Conservation (phyloP, 2,888 invertebrate genomes). For the Diogma glabrata region DNA sequence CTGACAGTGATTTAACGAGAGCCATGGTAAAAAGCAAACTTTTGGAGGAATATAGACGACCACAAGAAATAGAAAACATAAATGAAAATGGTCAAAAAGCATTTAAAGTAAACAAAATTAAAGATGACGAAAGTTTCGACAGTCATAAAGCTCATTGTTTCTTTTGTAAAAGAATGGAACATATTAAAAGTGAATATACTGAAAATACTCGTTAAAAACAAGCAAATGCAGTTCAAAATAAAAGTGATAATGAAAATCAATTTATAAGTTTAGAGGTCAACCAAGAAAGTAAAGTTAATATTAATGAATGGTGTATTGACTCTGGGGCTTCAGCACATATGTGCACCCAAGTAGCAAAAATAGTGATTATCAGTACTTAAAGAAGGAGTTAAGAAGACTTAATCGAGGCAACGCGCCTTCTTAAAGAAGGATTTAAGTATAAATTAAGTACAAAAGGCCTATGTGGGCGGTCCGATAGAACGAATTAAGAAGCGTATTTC, state of each 20-base stretch:
- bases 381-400: too few relatives aligned
- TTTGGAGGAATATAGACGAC: slow-evolving; percentile 14
- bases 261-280: neutral
- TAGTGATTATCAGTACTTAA: too few relatives aligned
- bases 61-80: slow-evolving; percentile 11
- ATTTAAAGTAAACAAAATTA: neutral
- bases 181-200: slow-evolving; percentile 10
- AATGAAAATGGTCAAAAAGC: too few relatives aligned
- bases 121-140: neutral
- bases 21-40: slow-evolving; percentile 16
- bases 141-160: too few relatives aligned
- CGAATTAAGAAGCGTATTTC: too few relatives aligned
- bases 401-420: too few relatives aligned
- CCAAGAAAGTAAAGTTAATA: neutral
- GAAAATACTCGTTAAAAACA: neutral
- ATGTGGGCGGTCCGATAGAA: too few relatives aligned
- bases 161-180: too few relatives aligned
- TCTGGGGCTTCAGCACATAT: neutral
- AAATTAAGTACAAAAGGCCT: too few relatives aligned
- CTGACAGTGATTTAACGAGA: slow-evolving; percentile 10
- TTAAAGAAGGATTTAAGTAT: too few relatives aligned
- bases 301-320: neutral
- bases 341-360: too few relatives aligned
- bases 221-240: slow-evolving; percentile 1
- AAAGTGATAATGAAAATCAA: neutral